These are phyloP conservation scores for Agrochola lychnidis DNA, from an alignment of 2,888 invertebrate species.

Conservation along the genomic window DNA sequence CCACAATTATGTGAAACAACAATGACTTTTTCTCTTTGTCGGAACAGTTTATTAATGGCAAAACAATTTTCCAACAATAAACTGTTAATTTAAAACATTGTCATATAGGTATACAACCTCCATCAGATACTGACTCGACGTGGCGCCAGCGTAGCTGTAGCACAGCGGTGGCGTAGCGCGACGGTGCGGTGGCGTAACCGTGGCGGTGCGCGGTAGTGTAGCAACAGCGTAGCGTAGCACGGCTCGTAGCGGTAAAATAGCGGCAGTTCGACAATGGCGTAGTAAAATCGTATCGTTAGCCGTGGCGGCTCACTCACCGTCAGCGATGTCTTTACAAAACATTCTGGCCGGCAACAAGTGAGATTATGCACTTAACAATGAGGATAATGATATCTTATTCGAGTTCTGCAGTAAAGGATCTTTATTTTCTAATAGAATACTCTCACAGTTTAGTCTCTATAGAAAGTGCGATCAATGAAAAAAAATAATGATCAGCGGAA, in stretches of 20 bases:
- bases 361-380: not conserved
- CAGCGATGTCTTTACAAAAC: not conserved
- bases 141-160: not conserved
- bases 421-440: not conserved
- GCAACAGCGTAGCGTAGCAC: not conserved
- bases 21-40: not conserved
- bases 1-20: not conserved
- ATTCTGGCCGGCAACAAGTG: not conserved
- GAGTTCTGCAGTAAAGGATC: not conserved
- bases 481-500: not conserved
- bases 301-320: not conserved
- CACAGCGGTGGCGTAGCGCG: not conserved
- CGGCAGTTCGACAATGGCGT: not conserved
- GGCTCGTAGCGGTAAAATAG: not conserved
- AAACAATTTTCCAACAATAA: not conserved
- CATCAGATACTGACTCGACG: not conserved
- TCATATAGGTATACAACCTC: not conserved
- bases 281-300: not conserved
- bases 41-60: not conserved
- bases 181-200: not conserved
- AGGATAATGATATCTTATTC: not conserved
- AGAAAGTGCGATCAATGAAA: not conserved
- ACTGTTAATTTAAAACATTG: not conserved
- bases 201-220: too few species aligned
- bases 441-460: not conserved